These are phyloP conservation scores for Macropis europaea DNA, from an alignment of 2,888 invertebrate genomes.

Conservation along the genomic window DNA sequence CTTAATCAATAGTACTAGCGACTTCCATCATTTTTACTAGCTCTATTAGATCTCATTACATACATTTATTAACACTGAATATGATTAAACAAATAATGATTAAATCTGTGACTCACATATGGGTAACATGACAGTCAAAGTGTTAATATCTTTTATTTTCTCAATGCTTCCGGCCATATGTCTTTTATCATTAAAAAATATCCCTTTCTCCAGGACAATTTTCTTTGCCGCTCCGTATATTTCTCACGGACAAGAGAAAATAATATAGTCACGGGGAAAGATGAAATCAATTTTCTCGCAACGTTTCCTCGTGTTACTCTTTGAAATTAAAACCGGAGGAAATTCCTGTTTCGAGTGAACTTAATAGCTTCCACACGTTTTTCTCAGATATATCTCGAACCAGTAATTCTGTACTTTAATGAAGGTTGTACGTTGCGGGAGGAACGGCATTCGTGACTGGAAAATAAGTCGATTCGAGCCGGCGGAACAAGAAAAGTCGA, in stretches of 20 bases:
- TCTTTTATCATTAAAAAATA: constrained; percentile 4
- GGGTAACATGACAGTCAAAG: too few relatives aligned
- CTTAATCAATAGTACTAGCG: too few relatives aligned
- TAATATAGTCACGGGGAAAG: not conserved
- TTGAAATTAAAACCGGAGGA: not conserved
- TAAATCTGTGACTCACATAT: too few relatives aligned
- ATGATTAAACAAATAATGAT: too few relatives aligned
- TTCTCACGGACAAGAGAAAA: not conserved
- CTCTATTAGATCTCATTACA: too few relatives aligned
- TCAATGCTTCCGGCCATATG: not conserved
- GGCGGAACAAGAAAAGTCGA: constrained; percentile 10
- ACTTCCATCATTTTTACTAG: too few relatives aligned
- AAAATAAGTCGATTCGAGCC: constrained; percentile 21
- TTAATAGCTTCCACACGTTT: constrained; percentile 5
- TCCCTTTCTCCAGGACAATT: not conserved
- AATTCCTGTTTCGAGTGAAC: not conserved
- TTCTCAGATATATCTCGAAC: not conserved
- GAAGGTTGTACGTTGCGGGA: constrained; percentile 25
- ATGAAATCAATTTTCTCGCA: constrained; percentile 1
- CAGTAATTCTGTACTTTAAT: constrained; percentile 27
- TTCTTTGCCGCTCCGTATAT: not conserved
- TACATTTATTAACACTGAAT: too few relatives aligned
- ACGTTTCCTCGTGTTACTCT: not conserved
- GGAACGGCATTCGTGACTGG: constrained; percentile 27
- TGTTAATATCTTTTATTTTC: too few relatives aligned